Percentiles rank a stretch among this genome's conserved stretches.
These are phyloP conservation scores for Reticulitermes lucifugus DNA, from an alignment of 2,888 invertebrate genomes.

Conservation along the genomic window DNA sequence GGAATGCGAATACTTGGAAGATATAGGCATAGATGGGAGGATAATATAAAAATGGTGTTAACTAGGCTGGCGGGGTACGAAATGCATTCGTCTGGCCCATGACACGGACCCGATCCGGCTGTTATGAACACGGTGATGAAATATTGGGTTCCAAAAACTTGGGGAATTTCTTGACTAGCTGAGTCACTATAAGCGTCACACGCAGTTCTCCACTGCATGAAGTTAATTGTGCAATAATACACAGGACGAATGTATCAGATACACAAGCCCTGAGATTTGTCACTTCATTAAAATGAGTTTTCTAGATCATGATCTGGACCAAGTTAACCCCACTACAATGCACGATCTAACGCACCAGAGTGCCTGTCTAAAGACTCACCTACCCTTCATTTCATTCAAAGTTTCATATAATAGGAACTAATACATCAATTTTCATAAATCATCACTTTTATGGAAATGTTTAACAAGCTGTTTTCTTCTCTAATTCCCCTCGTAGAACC, in stretches of 20 bases:
- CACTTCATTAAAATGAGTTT: neutral
- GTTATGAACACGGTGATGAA: too few relatives aligned
- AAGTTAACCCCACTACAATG: too few relatives aligned
- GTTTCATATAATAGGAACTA: conserved; percentile 5
- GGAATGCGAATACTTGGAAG: too few relatives aligned
- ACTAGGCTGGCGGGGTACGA: too few relatives aligned
- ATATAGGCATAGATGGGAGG: too few relatives aligned
- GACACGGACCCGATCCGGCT: too few relatives aligned
- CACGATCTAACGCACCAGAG: neutral
- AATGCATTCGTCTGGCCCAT: too few relatives aligned
- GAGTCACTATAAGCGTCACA: too few relatives aligned
- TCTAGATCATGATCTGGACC: neutral
- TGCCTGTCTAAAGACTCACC: neutral
- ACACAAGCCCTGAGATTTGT: neutral
- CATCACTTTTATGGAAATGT: conserved; percentile 35
- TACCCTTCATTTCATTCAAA: conserved; percentile 7
- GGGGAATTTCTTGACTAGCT: too few relatives aligned
- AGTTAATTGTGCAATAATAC: too few relatives aligned
- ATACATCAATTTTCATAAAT: conserved; percentile 43
- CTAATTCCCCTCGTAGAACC: conserved; percentile 12
- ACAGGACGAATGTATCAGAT: neutral
- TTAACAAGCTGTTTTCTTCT: conserved; percentile 30
- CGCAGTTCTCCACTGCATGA: neutral
- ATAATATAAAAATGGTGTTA: too few relatives aligned
- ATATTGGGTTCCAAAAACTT: too few relatives aligned